Evolutionary conservation across 2,113 vertebrate genomes (phyloP), one percentile per base, ranked within the genome.

Genomic region (Chlorodrepanis virens): DNA sequence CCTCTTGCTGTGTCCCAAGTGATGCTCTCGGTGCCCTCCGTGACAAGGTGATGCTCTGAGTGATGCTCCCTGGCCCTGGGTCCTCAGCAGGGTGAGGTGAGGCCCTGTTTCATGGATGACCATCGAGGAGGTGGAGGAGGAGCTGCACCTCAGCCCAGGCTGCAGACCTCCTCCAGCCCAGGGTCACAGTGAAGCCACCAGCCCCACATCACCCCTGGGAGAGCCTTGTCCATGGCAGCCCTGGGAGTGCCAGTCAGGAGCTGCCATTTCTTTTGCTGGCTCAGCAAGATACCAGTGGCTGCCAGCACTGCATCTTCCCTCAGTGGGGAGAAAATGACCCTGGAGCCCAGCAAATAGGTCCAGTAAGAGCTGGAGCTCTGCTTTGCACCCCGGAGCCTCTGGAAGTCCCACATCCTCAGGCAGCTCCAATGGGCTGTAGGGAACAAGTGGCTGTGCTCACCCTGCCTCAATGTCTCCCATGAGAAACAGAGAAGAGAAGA

Each of bases 381-480:
- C 64, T 82, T 3, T 11, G 31, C 79, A 24, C 49, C 12, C 45
- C 0, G 0, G 37, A 42, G 44, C 14, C 24, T 35, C 3, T 2
- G 49, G 21, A 33, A 40, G 33, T 5, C 18, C 27, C 9, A 1
- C 42, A 22, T 37, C 75, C 79, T 72, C 44, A 4, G 50, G 22
- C 0, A 4, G 49, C 40, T 93, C 60, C 71, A 28, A 4, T 1
- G 57, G 47, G 67, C n/a, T 0, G 0, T 24, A 33, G 0, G 0
- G 35, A 70, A 22, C 0, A 0, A 75, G 71, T 0, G 0, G 21
- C 24, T 2, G 2, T 12, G 29, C 53, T 37, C 35, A 1, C 33
- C 25, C 64, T 25, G 14, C 52, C 56, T 90, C 56, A 9, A 2
- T 18, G 12, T 23, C 57, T 65, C 3, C 2, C 21, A 5, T 39